phyloP scores from a whole-genome alignment of 2,888 invertebrate species.

The Strigamia maritima region DNA sequence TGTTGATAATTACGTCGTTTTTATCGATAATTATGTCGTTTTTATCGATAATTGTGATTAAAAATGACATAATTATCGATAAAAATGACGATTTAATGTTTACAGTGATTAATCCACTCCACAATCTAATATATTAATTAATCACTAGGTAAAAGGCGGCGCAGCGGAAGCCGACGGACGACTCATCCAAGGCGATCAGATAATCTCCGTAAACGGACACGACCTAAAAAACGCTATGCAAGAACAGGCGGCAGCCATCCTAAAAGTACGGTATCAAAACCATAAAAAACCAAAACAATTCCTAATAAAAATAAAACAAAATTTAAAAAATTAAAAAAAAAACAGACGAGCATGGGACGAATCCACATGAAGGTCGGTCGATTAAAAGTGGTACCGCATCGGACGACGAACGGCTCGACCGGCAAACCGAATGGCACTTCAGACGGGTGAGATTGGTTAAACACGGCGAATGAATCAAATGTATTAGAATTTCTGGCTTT shows the following conservation, averaged over 20 bases:
- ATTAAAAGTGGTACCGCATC: conserved; percentile 64
- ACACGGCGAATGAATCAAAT: too few relatives aligned
- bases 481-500: too few relatives aligned
- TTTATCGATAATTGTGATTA: too few relatives aligned
- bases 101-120: not conserved
- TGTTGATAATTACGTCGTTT: too few relatives aligned
- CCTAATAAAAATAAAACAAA: too few relatives aligned
- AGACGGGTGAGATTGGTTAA: conserved; percentile 38
- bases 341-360: conserved; percentile 70
- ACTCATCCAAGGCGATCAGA: conserved; percentile 86
- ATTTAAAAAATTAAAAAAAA: too few relatives aligned
- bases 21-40: too few relatives aligned
- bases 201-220: conserved; percentile 83
- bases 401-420: conserved; percentile 36
- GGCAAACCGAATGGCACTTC: conserved; percentile 38
- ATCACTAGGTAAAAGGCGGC: conserved; percentile 73
- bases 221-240: conserved; percentile 69
- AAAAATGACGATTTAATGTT: not conserved
- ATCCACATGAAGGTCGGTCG: conserved; percentile 79
- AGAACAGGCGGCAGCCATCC: conserved; percentile 80
- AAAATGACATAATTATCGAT: too few relatives aligned
- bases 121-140: not conserved
- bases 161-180: conserved; percentile 80
- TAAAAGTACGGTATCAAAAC: conserved; percentile 63
- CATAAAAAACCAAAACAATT: too few relatives aligned